Evolutionary conservation across 2,888 invertebrate genomes (phyloP).

Genomic region (Drosophila melanocephala): DNA sequence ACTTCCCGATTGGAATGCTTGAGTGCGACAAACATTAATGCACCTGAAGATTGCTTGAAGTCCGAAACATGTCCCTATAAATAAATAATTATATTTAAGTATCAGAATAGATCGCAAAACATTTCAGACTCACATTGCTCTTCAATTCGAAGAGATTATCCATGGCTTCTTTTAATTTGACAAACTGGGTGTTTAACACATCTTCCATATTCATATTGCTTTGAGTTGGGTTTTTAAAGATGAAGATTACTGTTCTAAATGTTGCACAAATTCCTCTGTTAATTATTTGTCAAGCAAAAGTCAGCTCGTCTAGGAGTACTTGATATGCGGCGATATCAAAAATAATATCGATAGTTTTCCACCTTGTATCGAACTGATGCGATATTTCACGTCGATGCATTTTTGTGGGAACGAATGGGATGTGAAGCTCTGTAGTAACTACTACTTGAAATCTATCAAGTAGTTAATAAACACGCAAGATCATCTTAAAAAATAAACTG

Average conservation of each 20-base stretch:
- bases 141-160: conserved; percentile 90
- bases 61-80: conserved; percentile 83
- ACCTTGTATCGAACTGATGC: background rate
- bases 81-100: background rate
- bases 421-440: background rate
- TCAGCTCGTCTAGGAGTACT: background rate
- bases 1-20: conserved; percentile 96
- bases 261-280: background rate
- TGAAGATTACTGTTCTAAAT: background rate
- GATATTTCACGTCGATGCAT: background rate
- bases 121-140: conserved; percentile 86
- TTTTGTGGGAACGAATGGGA: background rate
- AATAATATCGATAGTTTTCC: background rate
- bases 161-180: conserved; percentile 89
- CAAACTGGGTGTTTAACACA: conserved; percentile 86
- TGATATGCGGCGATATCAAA: background rate
- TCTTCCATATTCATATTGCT: conserved; percentile 49
- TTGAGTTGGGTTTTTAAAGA: background rate
- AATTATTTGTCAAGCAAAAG: background rate
- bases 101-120: conserved; percentile 67
- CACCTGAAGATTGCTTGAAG: conserved; percentile 90
- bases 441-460: background rate
- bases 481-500: background rate
- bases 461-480: background rate
- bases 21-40: conserved; percentile 91